Percentiles rank a stretch among this genome's conserved stretches.
Evolutionary conservation across 2,797 vertebrate species (phyloP).

Genomic region (Numenius phaeopus): DNA sequence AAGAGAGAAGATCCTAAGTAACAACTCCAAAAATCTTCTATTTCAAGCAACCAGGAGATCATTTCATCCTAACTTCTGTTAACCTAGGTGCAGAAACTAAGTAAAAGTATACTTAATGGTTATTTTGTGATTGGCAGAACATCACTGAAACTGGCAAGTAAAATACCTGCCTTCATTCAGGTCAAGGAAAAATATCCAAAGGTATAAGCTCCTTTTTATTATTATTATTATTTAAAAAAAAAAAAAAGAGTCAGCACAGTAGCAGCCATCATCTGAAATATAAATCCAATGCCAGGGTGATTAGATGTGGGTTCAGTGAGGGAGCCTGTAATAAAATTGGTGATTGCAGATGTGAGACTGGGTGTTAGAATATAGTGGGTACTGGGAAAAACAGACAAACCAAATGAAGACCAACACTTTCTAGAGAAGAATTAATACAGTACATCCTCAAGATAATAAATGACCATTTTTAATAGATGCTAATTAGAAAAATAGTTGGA

Average conservation of each 20-base stretch:
- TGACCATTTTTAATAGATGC: background rate
- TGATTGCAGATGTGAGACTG: background rate
- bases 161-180: background rate
- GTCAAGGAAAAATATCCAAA: fast-evolving
- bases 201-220: background rate
- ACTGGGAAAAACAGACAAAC: background rate
- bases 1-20: background rate
- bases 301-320: background rate
- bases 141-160: background rate
- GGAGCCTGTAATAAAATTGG: background rate
- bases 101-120: background rate
- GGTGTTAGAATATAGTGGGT: background rate
- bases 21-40: background rate
- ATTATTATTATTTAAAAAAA: background rate
- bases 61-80: background rate
- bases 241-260: background rate
- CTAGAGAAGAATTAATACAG: background rate
- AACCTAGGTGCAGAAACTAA: background rate
- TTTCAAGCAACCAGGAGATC: background rate
- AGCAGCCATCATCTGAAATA: background rate
- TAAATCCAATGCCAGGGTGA: background rate
- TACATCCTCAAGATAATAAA: background rate
- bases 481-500: background rate
- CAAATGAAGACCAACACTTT: background rate
- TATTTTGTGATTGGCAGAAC: background rate